Evolutionary conservation across 2,113 vertebrate species (phyloP), one percentile per base, ranked within the genome.

Genomic region (Syrrhaptes paradoxus): DNA sequence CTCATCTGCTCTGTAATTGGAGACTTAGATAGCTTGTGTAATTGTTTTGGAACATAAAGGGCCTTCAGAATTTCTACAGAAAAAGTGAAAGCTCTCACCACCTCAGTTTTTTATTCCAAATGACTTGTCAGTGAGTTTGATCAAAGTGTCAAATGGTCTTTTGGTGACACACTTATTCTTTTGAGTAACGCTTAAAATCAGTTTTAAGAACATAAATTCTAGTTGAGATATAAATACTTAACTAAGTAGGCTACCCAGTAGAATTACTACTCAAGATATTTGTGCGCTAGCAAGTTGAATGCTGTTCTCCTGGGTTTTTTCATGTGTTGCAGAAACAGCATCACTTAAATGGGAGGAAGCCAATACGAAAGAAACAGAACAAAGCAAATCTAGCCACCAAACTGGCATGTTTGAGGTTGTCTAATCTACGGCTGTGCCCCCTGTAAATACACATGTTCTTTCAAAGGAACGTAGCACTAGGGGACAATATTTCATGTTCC

Each of bases 381-480:
- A 66, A 79, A 54, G 9, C 8, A 95, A 54, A n/a, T 52, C 13
- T 28, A 62, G 12, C 3, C 29, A 15, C 20, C 8, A 21, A 46
- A 19, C 11, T 19, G 18, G 3, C 8, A 21, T 19, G 1, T 71
- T 25, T 71, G 46, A 67, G 49, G 25, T 51, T 62, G 49, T 11
- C 41, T 25, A 5, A 20, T 67, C 22, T 24, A 7, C 0, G 1
- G 9, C 20, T 72, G 0, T n/a, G 6, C 3, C 20, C 32, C 62
- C 34, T n/a, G 4, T 31, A 18, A 63, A 16, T 63, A n/a, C 24
- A 43, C 4, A 8, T 2, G 0, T 57, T 61, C 8, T 8, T 34
- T 67, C 25, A 49, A 41, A 24, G 32, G 24, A 28, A 34, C 32
- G 6, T 15, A 15, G 11, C 25, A 51, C 31, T 17, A 32, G 7